These are phyloP conservation scores for Actias luna DNA, from an alignment of 2,888 invertebrate genomes.

Conservation along the genomic window DNA sequence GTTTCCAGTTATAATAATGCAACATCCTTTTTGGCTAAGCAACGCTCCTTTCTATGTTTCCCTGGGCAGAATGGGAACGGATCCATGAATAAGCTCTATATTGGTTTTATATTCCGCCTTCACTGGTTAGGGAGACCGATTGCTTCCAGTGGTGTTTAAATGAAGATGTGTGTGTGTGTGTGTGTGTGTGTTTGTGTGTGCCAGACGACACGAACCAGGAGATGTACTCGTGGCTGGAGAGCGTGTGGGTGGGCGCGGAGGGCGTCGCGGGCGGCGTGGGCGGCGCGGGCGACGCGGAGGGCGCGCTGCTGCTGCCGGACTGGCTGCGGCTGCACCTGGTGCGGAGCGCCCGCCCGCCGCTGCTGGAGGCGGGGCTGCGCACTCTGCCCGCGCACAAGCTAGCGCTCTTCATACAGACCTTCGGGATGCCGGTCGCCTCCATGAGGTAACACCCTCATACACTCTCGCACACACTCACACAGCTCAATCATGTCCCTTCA, in stretches of 20 bases:
- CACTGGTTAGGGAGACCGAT: too few relatives aligned
- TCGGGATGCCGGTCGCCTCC: slow-evolving; percentile 94
- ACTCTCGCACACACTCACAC: too few relatives aligned
- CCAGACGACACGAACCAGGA: slow-evolving; percentile 79
- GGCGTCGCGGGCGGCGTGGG: slow-evolving; percentile 88
- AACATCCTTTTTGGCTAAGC: too few relatives aligned
- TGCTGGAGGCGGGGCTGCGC: slow-evolving; percentile 93
- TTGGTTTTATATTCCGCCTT: too few relatives aligned
- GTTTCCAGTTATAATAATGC: too few relatives aligned
- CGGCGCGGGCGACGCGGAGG: slow-evolving; percentile 87
- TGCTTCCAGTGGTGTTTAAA: too few relatives aligned
- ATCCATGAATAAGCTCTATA: too few relatives aligned
- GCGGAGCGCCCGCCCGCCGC: slow-evolving; percentile 89
- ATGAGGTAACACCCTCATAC: slow-evolving; percentile 88
- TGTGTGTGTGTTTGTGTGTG: too few relatives aligned
- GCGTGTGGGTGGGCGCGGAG: slow-evolving; percentile 89
- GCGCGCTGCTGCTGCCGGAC: slow-evolving; percentile 92
- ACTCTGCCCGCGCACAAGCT: slow-evolving; percentile 94
- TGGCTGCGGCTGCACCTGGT: slow-evolving; percentile 96
- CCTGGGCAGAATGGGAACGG: too few relatives aligned
- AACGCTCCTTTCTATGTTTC: too few relatives aligned
- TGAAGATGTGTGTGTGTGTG: neutral
- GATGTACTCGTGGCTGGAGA: slow-evolving; percentile 84
- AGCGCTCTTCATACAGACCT: slow-evolving; percentile 96
- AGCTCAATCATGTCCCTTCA: too few relatives aligned